Conservation (phyloP, 2,113 vertebrate genomes). For the Rhinoderma darwinii region DNA sequence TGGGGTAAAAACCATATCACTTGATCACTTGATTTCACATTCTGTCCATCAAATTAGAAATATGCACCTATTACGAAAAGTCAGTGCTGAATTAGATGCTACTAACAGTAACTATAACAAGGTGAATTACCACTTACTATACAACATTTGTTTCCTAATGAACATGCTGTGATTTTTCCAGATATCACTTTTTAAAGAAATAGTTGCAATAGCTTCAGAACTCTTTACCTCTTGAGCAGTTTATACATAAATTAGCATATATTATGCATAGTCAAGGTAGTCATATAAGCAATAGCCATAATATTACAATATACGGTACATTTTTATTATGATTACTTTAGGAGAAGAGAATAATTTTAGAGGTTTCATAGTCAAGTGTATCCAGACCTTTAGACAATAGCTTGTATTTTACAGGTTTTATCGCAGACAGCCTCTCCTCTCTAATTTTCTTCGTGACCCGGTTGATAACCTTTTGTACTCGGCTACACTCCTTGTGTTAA, state of each 20-base stretch:
- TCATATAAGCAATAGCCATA: not conserved
- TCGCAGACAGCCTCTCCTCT: conserved; percentile 7
- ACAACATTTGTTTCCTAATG: no score
- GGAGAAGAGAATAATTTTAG: not conserved
- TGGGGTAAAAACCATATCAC: no score
- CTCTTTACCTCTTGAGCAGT: not conserved
- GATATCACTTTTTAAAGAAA: no score
- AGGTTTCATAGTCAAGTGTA: not conserved
- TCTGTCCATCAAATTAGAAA: no score
- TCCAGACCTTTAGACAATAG: not conserved
- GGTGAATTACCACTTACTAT: no score
- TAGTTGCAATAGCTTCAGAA: not conserved
- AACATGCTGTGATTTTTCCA: no score
- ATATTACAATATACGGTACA: not conserved
- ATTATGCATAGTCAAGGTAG: not conserved
- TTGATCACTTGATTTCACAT: no score
- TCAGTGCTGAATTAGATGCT: no score
- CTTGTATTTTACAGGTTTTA: conserved; percentile 1
- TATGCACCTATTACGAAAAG: no score
- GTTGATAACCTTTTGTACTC: conserved; percentile 42
- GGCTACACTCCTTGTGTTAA: conserved; percentile 18
- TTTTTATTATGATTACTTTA: not conserved
- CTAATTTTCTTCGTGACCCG: conserved; percentile 29
- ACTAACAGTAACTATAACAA: no score
- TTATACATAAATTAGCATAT: not conserved